Percentiles rank a stretch among this genome's conserved stretches.
Conservation (phyloP, 2,888 invertebrate species). For the Gastrophysa polygoni region DNA sequence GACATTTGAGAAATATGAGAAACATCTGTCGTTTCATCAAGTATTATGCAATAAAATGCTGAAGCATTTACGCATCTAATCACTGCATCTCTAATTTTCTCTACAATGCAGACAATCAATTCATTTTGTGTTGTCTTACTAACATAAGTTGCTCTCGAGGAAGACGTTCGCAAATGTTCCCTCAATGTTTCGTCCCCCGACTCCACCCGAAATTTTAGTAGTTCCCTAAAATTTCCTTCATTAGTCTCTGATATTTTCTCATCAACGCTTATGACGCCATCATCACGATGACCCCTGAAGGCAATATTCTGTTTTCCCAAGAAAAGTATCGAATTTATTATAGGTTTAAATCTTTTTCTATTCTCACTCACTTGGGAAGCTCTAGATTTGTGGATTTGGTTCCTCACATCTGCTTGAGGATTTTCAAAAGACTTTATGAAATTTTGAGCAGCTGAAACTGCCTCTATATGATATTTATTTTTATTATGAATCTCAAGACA, state of each 20-base stretch:
- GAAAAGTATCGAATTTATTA: slow-evolving; percentile 4
- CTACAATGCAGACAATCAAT: not conserved
- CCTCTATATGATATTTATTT: not conserved
- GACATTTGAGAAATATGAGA: slow-evolving; percentile 15
- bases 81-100: slow-evolving; percentile 1
- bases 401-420: slow-evolving; percentile 3
- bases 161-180: slow-evolving; percentile 6
- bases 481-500: not conserved
- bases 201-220: slow-evolving; percentile 12
- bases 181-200: slow-evolving; percentile 7
- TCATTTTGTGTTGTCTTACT: slow-evolving; percentile 8
- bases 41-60: slow-evolving; percentile 13
- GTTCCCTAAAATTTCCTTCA: slow-evolving; percentile 14
- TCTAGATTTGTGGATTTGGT: slow-evolving; percentile 1
- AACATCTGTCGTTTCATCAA: slow-evolving; percentile 21
- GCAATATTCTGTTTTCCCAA: slow-evolving; percentile 8
- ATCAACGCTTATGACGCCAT: not conserved
- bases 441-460: not conserved
- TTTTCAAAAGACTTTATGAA: slow-evolving; percentile 1
- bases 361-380: slow-evolving; percentile 5
- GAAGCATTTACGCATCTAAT: slow-evolving; percentile 2
- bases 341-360: slow-evolving; percentile 11
- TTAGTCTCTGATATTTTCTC: slow-evolving; percentile 4
- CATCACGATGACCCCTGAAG: slow-evolving; percentile 6
- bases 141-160: slow-evolving; percentile 7